These are phyloP conservation scores for Rallus crepitans DNA, from an alignment of 2,797 vertebrate genomes.

Conservation along the genomic window DNA sequence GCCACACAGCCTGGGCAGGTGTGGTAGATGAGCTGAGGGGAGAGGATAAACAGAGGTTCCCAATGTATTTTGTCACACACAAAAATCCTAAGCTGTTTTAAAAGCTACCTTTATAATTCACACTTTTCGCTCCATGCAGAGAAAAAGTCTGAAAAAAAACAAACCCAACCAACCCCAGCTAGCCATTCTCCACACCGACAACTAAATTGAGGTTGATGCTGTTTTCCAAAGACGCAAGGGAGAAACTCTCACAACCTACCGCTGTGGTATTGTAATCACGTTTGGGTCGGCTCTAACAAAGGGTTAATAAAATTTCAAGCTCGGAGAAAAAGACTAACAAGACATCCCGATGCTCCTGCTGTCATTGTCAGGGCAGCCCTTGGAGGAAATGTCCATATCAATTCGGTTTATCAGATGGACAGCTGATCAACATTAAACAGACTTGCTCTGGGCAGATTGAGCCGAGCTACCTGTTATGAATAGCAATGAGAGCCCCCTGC, in stretches of 20 bases:
- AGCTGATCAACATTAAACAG: slow-evolving; percentile 85
- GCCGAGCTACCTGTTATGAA: slow-evolving; percentile 78
- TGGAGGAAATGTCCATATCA: slow-evolving; percentile 76
- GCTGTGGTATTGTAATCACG: background rate
- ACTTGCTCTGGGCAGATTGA: slow-evolving; percentile 80
- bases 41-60: background rate
- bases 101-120: background rate
- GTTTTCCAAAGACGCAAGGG: background rate
- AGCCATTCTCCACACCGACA: background rate
- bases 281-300: slow-evolving; percentile 37
- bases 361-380: slow-evolving; percentile 77
- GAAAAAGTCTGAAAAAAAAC: background rate
- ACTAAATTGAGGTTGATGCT: background rate
- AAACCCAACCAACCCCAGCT: background rate
- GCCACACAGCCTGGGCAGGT: background rate
- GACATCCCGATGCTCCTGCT: slow-evolving; percentile 72
- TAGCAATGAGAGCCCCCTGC: slow-evolving; percentile 80
- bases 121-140: background rate
- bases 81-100: background rate
- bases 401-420: slow-evolving; percentile 80
- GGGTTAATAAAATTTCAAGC: slow-evolving; percentile 75
- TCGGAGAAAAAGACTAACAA: slow-evolving; percentile 71
- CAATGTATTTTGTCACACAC: background rate
- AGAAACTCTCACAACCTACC: background rate
- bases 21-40: background rate